A percentile compares a stretch with the other conserved stretches of the same genome.
Evolutionary conservation across 2,113 vertebrate genomes (phyloP).

Genomic region (Sigmodon hispidus): DNA sequence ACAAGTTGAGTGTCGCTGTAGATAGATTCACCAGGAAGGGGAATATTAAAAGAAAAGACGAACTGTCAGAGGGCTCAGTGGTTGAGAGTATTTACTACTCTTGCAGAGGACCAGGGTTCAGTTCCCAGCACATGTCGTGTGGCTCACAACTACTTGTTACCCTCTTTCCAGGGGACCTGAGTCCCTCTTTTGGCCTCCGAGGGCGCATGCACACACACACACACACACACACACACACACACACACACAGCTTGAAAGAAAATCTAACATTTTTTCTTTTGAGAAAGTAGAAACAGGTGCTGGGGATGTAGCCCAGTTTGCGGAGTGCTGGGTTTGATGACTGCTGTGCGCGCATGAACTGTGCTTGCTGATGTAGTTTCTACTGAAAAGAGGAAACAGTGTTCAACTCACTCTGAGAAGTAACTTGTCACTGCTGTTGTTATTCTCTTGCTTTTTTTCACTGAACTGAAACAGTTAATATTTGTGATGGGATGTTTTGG

Average conservation of each 20-base stretch:
- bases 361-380: background rate
- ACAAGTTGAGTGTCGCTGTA: background rate
- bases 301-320: background rate
- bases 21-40: background rate
- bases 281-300: background rate
- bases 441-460: conserved; percentile 11
- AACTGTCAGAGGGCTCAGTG: background rate
- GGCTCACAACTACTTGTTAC: background rate
- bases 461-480: conserved; percentile 4
- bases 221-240: background rate
- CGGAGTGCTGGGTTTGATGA: background rate
- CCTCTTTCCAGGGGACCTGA: background rate
- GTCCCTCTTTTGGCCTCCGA: background rate
- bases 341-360: background rate
- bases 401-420: background rate
- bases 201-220: background rate
- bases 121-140: background rate
- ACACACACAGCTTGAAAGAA: background rate
- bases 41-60: background rate
- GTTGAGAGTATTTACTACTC: background rate
- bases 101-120: background rate
- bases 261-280: background rate
- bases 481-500: conserved; percentile 53
- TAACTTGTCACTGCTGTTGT: background rate
- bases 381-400: background rate